Conservation (phyloP, 2,113 vertebrate genomes). For the Callionymus lyra region DNA sequence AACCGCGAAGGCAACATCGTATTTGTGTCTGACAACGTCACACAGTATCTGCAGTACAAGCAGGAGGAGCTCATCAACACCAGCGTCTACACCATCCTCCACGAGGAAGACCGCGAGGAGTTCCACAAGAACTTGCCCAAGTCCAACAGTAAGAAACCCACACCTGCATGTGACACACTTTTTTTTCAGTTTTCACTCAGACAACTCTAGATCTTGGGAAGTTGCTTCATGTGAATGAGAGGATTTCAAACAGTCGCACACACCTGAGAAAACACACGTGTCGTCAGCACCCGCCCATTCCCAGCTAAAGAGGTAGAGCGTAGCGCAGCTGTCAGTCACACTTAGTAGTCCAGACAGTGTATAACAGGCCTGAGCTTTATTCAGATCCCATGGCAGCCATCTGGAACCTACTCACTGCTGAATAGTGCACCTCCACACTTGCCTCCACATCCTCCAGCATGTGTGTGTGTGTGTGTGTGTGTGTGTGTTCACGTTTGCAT, state of each 20-base stretch:
- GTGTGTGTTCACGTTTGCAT: slow-evolving; percentile 17
- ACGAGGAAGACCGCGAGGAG: slow-evolving; percentile 88
- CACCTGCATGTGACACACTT: neutral
- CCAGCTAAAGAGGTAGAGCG: slow-evolving; percentile 49
- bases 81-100: slow-evolving; percentile 85
- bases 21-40: slow-evolving; percentile 94
- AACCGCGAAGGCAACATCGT: slow-evolving; percentile 93
- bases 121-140: slow-evolving; percentile 92
- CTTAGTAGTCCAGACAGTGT: slow-evolving; percentile 60
- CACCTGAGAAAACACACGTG: slow-evolving; percentile 47
- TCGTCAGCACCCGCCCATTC: slow-evolving; percentile 44
- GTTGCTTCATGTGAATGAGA: slow-evolving; percentile 27
- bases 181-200: neutral
- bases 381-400: slow-evolving; percentile 57
- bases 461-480: slow-evolving; percentile 6
- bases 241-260: slow-evolving; percentile 20
- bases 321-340: slow-evolving; percentile 63
- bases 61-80: slow-evolving; percentile 93
- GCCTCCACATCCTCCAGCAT: slow-evolving; percentile 9
- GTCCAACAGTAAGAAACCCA: slow-evolving; percentile 74
- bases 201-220: slow-evolving; percentile 33
- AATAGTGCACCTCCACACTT: slow-evolving; percentile 52
- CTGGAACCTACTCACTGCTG: slow-evolving; percentile 54
- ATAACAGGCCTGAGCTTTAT: slow-evolving; percentile 52
- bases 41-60: slow-evolving; percentile 90